phyloP scores from a whole-genome alignment of 2,113 vertebrate genomes.

The Gymnogyps californianus region DNA sequence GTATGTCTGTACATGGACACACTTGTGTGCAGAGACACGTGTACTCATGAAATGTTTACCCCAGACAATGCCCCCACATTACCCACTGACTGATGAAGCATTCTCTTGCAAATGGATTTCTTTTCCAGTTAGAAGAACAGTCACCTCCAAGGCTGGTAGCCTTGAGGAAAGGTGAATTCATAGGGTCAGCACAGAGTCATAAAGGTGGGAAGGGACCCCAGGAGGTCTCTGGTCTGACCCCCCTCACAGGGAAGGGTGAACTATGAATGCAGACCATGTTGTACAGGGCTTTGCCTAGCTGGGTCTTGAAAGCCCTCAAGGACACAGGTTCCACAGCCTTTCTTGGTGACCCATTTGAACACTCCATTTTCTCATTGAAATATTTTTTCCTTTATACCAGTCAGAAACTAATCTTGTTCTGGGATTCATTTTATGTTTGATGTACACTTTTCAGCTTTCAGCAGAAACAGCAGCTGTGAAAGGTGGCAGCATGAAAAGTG shows the following conservation, averaged over 20 bases:
- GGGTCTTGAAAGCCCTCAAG: neutral
- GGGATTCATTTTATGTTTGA: neutral
- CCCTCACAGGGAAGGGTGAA: neutral
- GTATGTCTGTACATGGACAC: neutral
- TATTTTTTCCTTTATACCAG: neutral
- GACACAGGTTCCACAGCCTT: accelerated
- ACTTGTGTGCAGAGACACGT: accelerated
- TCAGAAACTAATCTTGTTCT: neutral
- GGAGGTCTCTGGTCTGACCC: neutral
- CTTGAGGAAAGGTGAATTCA: neutral
- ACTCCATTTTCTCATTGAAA: neutral
- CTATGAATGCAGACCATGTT: neutral
- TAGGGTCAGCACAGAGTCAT: neutral
- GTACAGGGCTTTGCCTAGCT: neutral
- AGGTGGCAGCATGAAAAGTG: neutral
- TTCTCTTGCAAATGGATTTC: neutral
- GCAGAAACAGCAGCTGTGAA: neutral
- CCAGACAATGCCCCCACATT: neutral
- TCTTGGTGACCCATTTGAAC: neutral
- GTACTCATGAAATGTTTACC: neutral
- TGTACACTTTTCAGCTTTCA: neutral
- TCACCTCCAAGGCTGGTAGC: neutral
- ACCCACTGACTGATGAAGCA: neutral
- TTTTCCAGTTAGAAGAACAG: neutral
- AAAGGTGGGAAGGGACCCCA: neutral